Evolutionary conservation across 1,140 invertebrate species (phyloP).

Genomic region (Whitmania pigra): DNA sequence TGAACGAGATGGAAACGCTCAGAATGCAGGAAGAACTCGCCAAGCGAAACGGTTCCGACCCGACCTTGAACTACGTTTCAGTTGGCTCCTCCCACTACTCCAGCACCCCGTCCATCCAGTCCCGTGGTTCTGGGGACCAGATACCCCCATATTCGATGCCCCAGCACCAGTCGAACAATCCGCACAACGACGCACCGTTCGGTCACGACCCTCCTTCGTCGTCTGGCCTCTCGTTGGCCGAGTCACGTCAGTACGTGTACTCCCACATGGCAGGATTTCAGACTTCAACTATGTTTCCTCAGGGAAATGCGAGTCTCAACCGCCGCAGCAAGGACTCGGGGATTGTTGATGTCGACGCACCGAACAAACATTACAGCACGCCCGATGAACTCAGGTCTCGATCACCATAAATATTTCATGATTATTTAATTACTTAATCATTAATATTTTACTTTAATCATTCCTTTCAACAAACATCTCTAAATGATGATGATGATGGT

Average conservation of each 20-base stretch:
- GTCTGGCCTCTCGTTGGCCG: background rate
- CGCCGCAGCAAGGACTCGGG: conserved; percentile 1
- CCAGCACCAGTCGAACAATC: background rate
- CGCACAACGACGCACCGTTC: background rate
- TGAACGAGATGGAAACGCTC: conserved; percentile 44
- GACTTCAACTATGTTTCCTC: background rate
- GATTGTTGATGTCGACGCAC: background rate
- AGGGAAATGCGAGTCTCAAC: background rate
- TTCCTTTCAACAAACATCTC: too few relatives aligned
- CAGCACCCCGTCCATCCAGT: background rate
- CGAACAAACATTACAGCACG: too few relatives aligned
- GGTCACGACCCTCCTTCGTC: background rate
- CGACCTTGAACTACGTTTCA: background rate
- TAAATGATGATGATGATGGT: too few relatives aligned
- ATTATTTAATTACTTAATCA: too few relatives aligned
- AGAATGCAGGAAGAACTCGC: conserved; percentile 67
- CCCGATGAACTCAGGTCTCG: too few relatives aligned
- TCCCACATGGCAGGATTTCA: background rate
- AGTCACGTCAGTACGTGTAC: background rate
- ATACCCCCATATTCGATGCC: background rate
- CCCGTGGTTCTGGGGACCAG: background rate
- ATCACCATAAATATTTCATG: too few relatives aligned
- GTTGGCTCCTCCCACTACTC: background rate
- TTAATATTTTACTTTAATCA: too few relatives aligned
- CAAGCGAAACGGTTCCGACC: background rate